Evolutionary conservation across 2,888 invertebrate genomes (phyloP), one percentile per base, ranked within the genome.

Genomic region (Leptothorax acervorum): DNA sequence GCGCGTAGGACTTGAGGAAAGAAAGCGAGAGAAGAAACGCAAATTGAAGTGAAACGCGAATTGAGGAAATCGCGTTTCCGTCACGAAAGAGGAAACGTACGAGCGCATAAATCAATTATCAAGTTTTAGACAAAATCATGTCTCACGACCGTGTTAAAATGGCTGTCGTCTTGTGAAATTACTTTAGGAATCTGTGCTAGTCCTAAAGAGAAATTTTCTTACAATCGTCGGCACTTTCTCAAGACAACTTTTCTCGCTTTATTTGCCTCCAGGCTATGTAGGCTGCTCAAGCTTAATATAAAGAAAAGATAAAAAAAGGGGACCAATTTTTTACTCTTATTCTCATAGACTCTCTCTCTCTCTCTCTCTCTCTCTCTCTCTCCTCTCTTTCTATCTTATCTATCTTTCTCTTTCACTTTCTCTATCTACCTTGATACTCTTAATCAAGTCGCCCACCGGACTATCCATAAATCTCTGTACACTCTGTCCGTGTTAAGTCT

Each of bases 281-380:
- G 71, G 71, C 78, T 31, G 82, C 68, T 84, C 84, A 84, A 82
- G 84, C 85, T 86, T 86, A 90, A 90, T 90, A 82, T 88, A 86
- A 90, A 87, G 79, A 86, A 75, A 84, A 86, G 85, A 66, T 85
- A 83, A 85, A 86, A 65, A 85, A 85, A 87, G 85, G 93, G 93
- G 93, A 93, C 93, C 93, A 93, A 93, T 92, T 93, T 93, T 92
- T 91, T 90, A 91, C 90, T 85, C 86, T 85, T 85, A 83, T 90
- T 90, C 85, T 81, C 81, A 70, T 83, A 84, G 28, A 45, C 45
- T 39, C n/a, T 84, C 42, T 68, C 55, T 42, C 53, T 57, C 1
- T 65, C 18, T 65, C 60, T 66, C 8, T 28, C 15, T 81, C 66
- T 73, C 57, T n/a, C 42, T 66, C 31, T 74, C 39, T 84, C 53